Conservation (phyloP, 2,888 invertebrate genomes). For the Lycia hirtaria region DNA sequence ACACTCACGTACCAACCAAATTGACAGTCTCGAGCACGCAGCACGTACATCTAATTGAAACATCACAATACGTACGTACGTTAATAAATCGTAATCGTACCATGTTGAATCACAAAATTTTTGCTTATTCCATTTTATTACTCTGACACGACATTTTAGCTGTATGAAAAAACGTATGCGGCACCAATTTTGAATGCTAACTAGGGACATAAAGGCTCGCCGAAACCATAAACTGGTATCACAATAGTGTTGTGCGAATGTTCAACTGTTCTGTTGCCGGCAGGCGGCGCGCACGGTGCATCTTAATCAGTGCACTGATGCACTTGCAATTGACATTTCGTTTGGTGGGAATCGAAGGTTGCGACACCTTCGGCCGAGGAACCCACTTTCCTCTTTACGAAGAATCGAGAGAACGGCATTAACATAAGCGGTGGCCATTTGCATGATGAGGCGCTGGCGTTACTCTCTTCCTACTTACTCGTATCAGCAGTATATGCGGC, state of each 20-base stretch:
- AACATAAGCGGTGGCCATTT: slow-evolving; percentile 2
- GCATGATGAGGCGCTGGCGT: slow-evolving; percentile 22
- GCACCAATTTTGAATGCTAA: slow-evolving; percentile 82
- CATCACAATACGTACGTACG: slow-evolving; percentile 52
- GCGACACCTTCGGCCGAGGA: slow-evolving; percentile 4
- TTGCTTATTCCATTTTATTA: slow-evolving; percentile 71
- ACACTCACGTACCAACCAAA: slow-evolving; percentile 50
- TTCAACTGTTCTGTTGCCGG: slow-evolving; percentile 75
- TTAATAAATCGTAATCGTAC: slow-evolving; percentile 58
- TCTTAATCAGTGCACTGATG: slow-evolving; percentile 78
- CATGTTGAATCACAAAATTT: slow-evolving; percentile 64
- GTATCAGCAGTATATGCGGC: slow-evolving; percentile 17
- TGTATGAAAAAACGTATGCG: slow-evolving; percentile 78
- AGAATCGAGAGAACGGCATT: slow-evolving; percentile 8
- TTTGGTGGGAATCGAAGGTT: slow-evolving; percentile 67
- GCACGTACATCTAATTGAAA: slow-evolving; percentile 55
- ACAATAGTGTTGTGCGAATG: slow-evolving; percentile 83
- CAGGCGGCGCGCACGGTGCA: slow-evolving; percentile 67
- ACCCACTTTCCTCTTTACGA: slow-evolving; percentile 27
- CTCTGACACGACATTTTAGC: slow-evolving; percentile 77
- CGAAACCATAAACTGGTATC: slow-evolving; percentile 82
- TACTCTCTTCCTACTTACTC: slow-evolving; percentile 8
- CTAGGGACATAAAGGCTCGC: slow-evolving; percentile 75
- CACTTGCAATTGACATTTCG: slow-evolving; percentile 57
- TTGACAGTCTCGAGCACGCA: slow-evolving; percentile 45